Evolutionary conservation across 1,140 invertebrate genomes (phyloP).

Genomic region (Reticulitermes speratus): DNA sequence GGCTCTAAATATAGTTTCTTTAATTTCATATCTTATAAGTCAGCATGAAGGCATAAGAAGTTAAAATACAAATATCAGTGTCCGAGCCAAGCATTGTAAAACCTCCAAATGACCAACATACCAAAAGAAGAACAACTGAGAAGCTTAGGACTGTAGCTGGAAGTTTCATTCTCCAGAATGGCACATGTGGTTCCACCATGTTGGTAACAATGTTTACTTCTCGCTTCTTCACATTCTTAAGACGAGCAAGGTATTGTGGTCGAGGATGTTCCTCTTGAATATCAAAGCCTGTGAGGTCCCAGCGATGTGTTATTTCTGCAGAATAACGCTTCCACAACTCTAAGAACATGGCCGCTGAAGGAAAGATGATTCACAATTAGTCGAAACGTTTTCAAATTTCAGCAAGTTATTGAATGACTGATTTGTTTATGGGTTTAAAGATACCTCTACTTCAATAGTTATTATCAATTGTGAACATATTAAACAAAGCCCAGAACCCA

Average conservation of each 20-base stretch:
- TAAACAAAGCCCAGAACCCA: no score
- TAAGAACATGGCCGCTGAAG: slow-evolving; percentile 76
- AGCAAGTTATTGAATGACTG: no score
- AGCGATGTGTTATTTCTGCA: slow-evolving; percentile 85
- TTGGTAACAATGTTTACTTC: slow-evolving; percentile 71
- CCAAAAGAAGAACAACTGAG: slow-evolving; percentile 77
- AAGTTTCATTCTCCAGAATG: slow-evolving; percentile 84
- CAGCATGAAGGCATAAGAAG: no score
- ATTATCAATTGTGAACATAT: no score
- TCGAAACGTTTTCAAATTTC: background rate
- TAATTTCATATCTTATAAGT: no score
- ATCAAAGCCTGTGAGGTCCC: slow-evolving; percentile 88
- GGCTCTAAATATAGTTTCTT: no score
- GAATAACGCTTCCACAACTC: slow-evolving; percentile 96
- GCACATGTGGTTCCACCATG: slow-evolving; percentile 75
- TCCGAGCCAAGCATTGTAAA: no score
- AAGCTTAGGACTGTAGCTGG: slow-evolving; percentile 82
- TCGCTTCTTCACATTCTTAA: slow-evolving; percentile 65
- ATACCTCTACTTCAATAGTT: no score
- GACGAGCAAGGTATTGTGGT: slow-evolving; percentile 70
- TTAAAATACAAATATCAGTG: no score
- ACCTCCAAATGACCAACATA: slow-evolving; percentile 44
- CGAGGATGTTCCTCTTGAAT: slow-evolving; percentile 84
- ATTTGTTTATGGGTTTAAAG: no score
- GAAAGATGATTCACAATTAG: slow-evolving; percentile 34